Evolutionary conservation across 1,140 invertebrate species (phyloP), one percentile per base, ranked within the genome.

Genomic region (Atta texana): DNA sequence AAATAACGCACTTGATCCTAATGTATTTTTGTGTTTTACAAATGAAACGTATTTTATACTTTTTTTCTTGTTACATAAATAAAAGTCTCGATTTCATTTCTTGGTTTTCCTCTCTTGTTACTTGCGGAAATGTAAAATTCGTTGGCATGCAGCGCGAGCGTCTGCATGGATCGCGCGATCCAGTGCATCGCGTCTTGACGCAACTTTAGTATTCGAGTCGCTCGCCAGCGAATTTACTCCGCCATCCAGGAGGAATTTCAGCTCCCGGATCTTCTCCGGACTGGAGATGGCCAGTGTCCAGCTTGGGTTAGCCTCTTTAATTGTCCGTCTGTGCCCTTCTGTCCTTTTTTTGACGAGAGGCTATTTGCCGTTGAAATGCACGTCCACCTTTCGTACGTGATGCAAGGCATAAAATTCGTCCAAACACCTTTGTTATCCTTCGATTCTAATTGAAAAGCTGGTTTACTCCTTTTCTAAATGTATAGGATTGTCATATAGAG

Each of bases 221-320:
- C 21, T 61, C 69, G 55, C 86, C 72, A 68, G 81, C 78, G 74
- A 90, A 86, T 92, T 85, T 88, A 71, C 68, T 75, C 63, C 78
- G 63, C 34, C 76, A 71, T 85, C 53, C 75, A 63, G 64, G n/a
- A 89, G 74, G 86, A 91, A 93, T 92, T 92, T 90, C 89, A 80
- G 78, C 18, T 77, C 57, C 44, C 12, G 39, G 28, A 16, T 69
- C 51, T 61, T 44, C n/a, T 74, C 31, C 12, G 16, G 86, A 76
- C 21, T 80, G 53, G 63, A 88, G 87, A 92, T 91, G 91, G 92
- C 91, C 87, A 76, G 21, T 92, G 91, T 93, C 92, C 93, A 93
- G 88, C 80, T 91, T 87, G 85, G 89, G 74, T 92, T 87, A 86
- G 87, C 88, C 81, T 88, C 92, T 93, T 93, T 93, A 93, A 93